Evolutionary conservation across 2,113 vertebrate species (phyloP), one percentile per base, ranked within the genome.

Genomic region (Oncorhynchus mykiss): DNA sequence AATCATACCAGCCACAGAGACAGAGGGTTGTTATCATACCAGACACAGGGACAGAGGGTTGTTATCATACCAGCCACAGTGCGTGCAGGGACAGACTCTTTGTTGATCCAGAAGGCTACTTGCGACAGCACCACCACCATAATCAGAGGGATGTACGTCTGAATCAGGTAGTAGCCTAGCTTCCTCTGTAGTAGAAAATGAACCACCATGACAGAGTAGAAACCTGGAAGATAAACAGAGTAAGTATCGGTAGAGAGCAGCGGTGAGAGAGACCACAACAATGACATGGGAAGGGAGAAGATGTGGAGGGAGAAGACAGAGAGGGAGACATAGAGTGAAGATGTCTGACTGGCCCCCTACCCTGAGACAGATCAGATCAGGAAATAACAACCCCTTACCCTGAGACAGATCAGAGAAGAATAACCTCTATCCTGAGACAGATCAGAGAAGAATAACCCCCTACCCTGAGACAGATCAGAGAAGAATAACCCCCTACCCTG

Each of bases 171-270:
- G 86, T 93, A 95, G 71, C 93, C 94, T 81, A 92, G 92, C 92
- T 96, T 95, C 81, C 97, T 96, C 93, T 97, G 95, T 80, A 99
- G 94, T 86, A 93, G 91, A 91, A 99, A 99, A 90, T 99, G 91
- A 87, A 99, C 95, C 76, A 96, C 95, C 95, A 97, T 95, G 87
- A 96, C 96, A 79, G 95, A 94, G 78, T 98, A 98, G 92, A 96
- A 95, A 93, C 96, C 97, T 98, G 94, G 89, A 90, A 93, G 90
- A 85, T 94, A 88, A 95, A 86, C 93, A 80, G 72, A 75, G 85
- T 0, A 57, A 91, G 82, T 2, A 54, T 54, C 51, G 18, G 51
- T 5, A 29, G 34, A 48, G 13, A 6, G 12, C 5, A 24, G 1
- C 20, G 18, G 1, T n/a, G 59, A 74, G 39, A 67, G 16, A 11